These are phyloP conservation scores for Microcaecilia unicolor DNA, from an alignment of 2,797 vertebrate species.

Conservation along the genomic window DNA sequence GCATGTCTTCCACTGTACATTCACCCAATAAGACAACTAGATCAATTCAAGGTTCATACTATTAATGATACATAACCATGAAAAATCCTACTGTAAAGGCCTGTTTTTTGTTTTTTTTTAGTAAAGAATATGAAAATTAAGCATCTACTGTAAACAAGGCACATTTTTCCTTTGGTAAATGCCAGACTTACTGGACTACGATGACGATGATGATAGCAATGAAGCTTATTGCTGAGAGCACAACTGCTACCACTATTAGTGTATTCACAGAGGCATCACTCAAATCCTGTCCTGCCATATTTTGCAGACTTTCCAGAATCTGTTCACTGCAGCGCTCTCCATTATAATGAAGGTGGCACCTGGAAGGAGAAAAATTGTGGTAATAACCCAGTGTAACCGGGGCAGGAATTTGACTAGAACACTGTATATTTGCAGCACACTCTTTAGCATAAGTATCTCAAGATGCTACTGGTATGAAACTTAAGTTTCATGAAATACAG, in stretches of 20 bases:
- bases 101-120: no score
- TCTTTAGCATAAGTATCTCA: no score
- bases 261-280: conserved; percentile 39
- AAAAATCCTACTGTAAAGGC: no score
- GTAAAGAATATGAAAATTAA: no score
- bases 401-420: neutral
- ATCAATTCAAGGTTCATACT: no score
- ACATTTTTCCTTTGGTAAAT: no score
- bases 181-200: conserved; percentile 50
- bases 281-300: conserved; percentile 25
- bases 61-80: no score
- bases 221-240: conserved; percentile 36
- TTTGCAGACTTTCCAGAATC: conserved; percentile 50
- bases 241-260: conserved; percentile 27
- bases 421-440: neutral
- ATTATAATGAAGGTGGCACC: conserved; percentile 56
- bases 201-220: conserved; percentile 33
- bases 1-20: no score
- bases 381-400: no score
- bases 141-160: no score
- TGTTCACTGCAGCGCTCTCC: conserved; percentile 61
- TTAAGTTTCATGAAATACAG: conserved; percentile 16
- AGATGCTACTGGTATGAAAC: neutral
- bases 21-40: no score
- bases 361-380: conserved; percentile 21